Conservation (phyloP, 2,797 vertebrate genomes). For the Rhabdophis nuchalis region DNA sequence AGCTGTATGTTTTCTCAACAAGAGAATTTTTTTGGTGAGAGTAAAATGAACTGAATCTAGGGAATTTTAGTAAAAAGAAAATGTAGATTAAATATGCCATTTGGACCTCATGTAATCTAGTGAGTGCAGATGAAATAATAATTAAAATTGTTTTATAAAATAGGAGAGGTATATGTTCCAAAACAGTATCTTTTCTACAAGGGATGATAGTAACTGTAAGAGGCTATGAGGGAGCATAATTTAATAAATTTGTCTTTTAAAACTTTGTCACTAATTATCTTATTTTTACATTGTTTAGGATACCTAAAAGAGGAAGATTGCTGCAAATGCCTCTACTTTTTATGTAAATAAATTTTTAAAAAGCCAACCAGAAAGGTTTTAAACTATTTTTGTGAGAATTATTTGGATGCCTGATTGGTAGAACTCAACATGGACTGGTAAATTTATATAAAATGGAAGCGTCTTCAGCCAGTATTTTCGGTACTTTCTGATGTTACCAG, state of each 20-base stretch:
- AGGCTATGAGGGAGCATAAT: neutral
- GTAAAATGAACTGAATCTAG: neutral
- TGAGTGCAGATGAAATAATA: neutral
- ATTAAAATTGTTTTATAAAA: neutral
- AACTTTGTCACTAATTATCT: neutral
- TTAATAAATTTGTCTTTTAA: neutral
- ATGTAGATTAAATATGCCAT: neutral
- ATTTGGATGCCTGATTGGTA: neutral
- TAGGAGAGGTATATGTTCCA: neutral
- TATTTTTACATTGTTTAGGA: slow-evolving; percentile 9
- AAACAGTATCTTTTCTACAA: neutral
- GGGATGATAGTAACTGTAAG: neutral
- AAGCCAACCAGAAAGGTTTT: neutral
- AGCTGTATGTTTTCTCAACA: neutral
- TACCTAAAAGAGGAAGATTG: neutral
- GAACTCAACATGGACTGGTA: neutral
- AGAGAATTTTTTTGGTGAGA: neutral
- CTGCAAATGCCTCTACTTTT: neutral
- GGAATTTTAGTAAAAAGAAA: neutral
- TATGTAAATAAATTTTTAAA: neutral
- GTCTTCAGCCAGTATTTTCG: slow-evolving; percentile 7
- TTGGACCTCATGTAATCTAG: neutral
- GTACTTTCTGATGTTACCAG: neutral
- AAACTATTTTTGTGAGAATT: neutral
- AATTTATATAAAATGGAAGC: neutral